These are phyloP conservation scores for Drosophila mercatorum DNA, from an alignment of 2,888 invertebrate species.

Conservation along the genomic window DNA sequence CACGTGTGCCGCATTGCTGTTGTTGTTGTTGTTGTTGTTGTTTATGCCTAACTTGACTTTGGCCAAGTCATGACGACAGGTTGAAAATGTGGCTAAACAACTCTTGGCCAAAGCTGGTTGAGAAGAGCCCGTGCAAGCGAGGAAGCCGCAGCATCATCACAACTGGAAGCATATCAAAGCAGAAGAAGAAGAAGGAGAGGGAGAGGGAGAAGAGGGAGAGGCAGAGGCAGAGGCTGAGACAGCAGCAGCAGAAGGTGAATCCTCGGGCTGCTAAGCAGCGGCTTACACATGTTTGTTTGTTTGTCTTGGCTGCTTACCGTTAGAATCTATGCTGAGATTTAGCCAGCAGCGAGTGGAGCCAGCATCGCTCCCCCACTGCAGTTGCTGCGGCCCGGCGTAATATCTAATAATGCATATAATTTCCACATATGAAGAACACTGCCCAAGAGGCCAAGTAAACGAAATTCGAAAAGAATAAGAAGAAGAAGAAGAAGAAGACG, in stretches of 20 bases:
- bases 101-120: conserved; percentile 58
- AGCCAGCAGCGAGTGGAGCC: neutral
- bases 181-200: neutral
- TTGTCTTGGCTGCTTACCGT: conserved; percentile 50
- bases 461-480: conserved; percentile 13
- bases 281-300: conserved; percentile 79
- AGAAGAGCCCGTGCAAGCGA: conserved; percentile 41
- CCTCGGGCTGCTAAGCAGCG: conserved; percentile 74
- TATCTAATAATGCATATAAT: conserved; percentile 81
- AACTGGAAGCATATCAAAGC: conserved; percentile 16
- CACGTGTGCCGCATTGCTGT: conserved; percentile 62
- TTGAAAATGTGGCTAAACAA: conserved; percentile 77
- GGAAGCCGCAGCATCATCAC: conserved; percentile 35
- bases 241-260: conserved; percentile 33
- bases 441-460: conserved; percentile 21
- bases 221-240: conserved; percentile 1
- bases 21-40: conserved; percentile 43
- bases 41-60: conserved; percentile 72
- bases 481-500: neutral
- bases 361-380: conserved; percentile 8
- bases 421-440: conserved; percentile 54
- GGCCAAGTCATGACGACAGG: conserved; percentile 81
- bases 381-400: conserved; percentile 65
- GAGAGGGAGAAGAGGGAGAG: neutral
- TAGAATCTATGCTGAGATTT: conserved; percentile 57